A percentile compares a stretch with the other conserved stretches of the same genome.
Conservation (phyloP, 2,113 vertebrate genomes). For the Hippolais icterina region DNA sequence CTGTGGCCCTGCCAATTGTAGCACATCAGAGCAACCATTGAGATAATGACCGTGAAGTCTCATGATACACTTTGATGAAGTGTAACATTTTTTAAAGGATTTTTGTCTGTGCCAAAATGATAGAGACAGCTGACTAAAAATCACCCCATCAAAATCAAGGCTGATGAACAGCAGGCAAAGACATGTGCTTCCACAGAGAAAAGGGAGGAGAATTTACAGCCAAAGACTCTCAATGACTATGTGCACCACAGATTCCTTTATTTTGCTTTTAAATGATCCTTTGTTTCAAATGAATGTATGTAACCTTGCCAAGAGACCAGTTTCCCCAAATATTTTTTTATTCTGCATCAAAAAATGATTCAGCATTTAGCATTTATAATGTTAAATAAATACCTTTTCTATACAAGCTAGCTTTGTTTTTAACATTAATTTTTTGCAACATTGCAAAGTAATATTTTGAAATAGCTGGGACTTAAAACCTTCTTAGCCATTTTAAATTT, state of each 20-base stretch:
- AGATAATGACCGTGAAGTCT: slow-evolving; percentile 87
- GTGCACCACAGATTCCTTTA: slow-evolving; percentile 12
- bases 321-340: slow-evolving; percentile 5
- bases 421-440: not conserved
- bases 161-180: slow-evolving; percentile 79
- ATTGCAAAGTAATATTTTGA: not conserved
- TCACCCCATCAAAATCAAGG: slow-evolving; percentile 79
- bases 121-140: slow-evolving; percentile 83
- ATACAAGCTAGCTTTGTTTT: not conserved
- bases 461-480: not conserved
- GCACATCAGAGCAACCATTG: slow-evolving; percentile 84
- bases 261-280: slow-evolving; percentile 48
- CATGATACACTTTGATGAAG: slow-evolving; percentile 87
- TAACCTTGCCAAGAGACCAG: slow-evolving; percentile 48
- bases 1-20: slow-evolving; percentile 83
- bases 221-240: slow-evolving; percentile 55
- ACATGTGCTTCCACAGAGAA: slow-evolving; percentile 72
- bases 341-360: slow-evolving; percentile 12
- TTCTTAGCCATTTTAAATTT: not conserved
- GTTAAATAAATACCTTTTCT: not conserved
- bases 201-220: slow-evolving; percentile 59
- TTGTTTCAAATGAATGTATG: slow-evolving; percentile 67
- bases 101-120: slow-evolving; percentile 83
- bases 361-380: not conserved
- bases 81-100: slow-evolving; percentile 85